Evolutionary conservation across 2,113 vertebrate genomes (phyloP).

Genomic region (Illadopsis cleaveri): DNA sequence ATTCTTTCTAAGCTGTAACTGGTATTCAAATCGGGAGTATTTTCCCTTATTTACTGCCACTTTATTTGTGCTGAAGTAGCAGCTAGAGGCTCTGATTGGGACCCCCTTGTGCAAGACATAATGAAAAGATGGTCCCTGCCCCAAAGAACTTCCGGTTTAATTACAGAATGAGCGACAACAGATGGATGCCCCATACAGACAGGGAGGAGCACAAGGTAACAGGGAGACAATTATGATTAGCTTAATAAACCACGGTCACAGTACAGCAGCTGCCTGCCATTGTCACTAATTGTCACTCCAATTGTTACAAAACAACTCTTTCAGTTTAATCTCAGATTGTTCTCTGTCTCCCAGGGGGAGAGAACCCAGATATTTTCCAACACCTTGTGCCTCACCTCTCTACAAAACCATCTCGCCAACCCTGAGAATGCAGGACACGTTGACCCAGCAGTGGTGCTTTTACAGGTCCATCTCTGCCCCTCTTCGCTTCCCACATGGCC

Average conservation of each 20-base stretch:
- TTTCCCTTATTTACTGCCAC: slow-evolving; percentile 35
- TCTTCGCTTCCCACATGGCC: not conserved
- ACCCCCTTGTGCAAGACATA: slow-evolving; percentile 19
- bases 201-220: slow-evolving; percentile 56
- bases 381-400: not conserved
- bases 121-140: slow-evolving; percentile 52
- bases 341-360: not conserved
- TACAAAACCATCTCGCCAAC: not conserved
- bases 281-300: slow-evolving; percentile 55
- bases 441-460: not conserved
- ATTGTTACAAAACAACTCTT: not conserved
- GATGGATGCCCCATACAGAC: slow-evolving; percentile 64
- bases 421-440: fast-evolving
- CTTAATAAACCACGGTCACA: slow-evolving; percentile 47
- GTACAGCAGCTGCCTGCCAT: slow-evolving; percentile 61
- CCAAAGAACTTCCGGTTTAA: slow-evolving; percentile 61
- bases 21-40: not conserved
- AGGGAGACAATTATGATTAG: slow-evolving; percentile 66
- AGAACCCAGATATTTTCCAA: not conserved
- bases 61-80: slow-evolving; percentile 17
- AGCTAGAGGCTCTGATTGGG: slow-evolving; percentile 34
- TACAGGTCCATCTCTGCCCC: not conserved
- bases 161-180: slow-evolving; percentile 50
- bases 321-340: not conserved
- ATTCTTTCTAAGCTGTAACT: slow-evolving; percentile 6